These are phyloP conservation scores for Sesamia inferens DNA, from an alignment of 2,888 invertebrate species.

Conservation along the genomic window DNA sequence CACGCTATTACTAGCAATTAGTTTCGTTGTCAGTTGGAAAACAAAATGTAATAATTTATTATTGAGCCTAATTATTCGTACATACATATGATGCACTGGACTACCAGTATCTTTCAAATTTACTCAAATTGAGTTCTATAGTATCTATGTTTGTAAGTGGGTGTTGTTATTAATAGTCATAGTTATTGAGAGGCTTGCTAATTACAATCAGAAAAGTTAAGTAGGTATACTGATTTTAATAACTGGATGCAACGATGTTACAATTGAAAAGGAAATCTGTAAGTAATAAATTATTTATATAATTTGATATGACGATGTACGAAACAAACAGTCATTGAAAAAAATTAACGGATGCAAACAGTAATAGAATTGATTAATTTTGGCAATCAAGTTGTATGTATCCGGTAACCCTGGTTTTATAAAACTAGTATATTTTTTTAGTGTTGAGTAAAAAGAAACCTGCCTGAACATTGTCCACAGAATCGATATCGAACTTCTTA, in stretches of 20 bases:
- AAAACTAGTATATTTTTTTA: conserved; percentile 25
- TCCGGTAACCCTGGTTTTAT: conserved; percentile 50
- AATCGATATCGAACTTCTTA: conserved; percentile 83
- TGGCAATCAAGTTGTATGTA: conserved; percentile 48
- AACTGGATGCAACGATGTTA: conserved; percentile 1
- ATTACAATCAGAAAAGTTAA: background rate
- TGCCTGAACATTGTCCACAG: conserved; percentile 80
- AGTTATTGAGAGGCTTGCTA: background rate
- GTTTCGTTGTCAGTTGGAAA: too few relatives aligned
- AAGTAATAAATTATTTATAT: conserved; percentile 26
- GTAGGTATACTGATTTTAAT: background rate
- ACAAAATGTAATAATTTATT: too few relatives aligned
- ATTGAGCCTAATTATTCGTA: too few relatives aligned
- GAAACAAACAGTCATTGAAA: conserved; percentile 37
- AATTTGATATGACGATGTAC: conserved; percentile 17
- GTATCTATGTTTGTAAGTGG: too few relatives aligned
- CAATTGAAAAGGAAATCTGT: conserved; percentile 26
- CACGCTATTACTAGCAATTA: too few relatives aligned
- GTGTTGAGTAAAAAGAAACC: conserved; percentile 61
- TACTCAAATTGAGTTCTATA: too few relatives aligned
- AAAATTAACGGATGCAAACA: conserved; percentile 45
- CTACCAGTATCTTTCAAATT: too few relatives aligned
- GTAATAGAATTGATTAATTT: conserved; percentile 55
- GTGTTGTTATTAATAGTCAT: conserved; percentile 2
- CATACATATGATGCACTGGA: too few relatives aligned